Conservation (phyloP, 2,113 vertebrate genomes). For the Centropristis striata region DNA sequence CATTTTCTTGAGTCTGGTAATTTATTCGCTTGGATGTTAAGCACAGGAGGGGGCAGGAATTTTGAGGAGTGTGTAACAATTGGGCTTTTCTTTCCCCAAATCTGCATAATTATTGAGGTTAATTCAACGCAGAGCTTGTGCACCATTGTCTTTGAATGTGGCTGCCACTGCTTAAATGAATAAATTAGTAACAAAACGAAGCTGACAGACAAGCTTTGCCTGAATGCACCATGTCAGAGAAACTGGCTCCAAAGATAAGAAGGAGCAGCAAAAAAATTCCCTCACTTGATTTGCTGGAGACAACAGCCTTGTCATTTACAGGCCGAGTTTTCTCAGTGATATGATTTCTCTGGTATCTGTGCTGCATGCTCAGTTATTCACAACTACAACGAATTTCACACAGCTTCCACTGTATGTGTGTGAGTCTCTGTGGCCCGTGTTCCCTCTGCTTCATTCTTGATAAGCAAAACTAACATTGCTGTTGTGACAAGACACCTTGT, state of each 20-base stretch:
- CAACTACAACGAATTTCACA: slow-evolving; percentile 33
- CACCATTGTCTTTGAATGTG: slow-evolving; percentile 80
- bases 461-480: slow-evolving; percentile 58
- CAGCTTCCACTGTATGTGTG: background rate
- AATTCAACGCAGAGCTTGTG: slow-evolving; percentile 73
- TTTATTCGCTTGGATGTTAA: slow-evolving; percentile 69
- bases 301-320: slow-evolving; percentile 57
- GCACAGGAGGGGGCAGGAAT: slow-evolving; percentile 69
- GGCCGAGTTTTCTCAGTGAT: slow-evolving; percentile 52
- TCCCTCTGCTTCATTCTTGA: slow-evolving; percentile 38
- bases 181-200: slow-evolving; percentile 77
- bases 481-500: slow-evolving; percentile 45
- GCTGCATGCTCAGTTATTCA: slow-evolving; percentile 43
- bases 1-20: slow-evolving; percentile 48
- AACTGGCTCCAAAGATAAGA: slow-evolving; percentile 50
- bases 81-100: slow-evolving; percentile 70
- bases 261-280: slow-evolving; percentile 35
- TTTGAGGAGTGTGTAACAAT: slow-evolving; percentile 75
- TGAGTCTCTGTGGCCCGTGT: slow-evolving; percentile 25
- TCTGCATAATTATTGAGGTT: slow-evolving; percentile 84
- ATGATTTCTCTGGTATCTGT: slow-evolving; percentile 50
- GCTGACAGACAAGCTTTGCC: slow-evolving; percentile 68
- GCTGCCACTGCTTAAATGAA: slow-evolving; percentile 76
- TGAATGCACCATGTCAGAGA: slow-evolving; percentile 60
- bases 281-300: slow-evolving; percentile 58